phyloP scores from a whole-genome alignment of 2,888 invertebrate species.

The Chymomyza procnemis region DNA sequence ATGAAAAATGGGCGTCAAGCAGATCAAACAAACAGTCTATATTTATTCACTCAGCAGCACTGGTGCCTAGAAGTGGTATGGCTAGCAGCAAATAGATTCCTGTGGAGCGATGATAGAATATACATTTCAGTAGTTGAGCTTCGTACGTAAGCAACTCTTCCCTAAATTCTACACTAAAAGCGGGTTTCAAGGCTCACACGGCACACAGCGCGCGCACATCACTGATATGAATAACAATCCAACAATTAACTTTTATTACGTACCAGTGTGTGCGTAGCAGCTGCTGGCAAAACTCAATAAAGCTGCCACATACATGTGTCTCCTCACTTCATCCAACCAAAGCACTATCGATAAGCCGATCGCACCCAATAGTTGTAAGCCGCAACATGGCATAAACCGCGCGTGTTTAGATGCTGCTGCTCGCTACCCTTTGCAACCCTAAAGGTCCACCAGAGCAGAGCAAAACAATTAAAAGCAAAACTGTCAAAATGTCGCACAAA shows the following conservation, averaged over 20 bases:
- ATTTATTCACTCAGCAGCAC: no score
- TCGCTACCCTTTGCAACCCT: conserved; percentile 11
- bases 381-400: conserved; percentile 18
- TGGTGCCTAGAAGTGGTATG: no score
- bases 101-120: no score
- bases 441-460: conserved; percentile 19
- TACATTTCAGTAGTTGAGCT: no score
- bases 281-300: not conserved
- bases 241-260: not conserved
- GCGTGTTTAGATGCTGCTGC: no score
- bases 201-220: not conserved
- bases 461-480: conserved; percentile 58
- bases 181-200: not conserved
- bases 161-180: not conserved
- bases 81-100: no score
- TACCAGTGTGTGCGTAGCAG: not conserved
- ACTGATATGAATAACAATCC: not conserved
- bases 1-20: no score
- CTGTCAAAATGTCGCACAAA: conserved; percentile 52
- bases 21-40: no score
- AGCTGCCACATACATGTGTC: not conserved
- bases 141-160: no score
- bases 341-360: conserved; percentile 35
- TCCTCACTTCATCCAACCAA: no score
- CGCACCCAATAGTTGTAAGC: conserved; percentile 11